Evolutionary conservation across 2,888 invertebrate species (phyloP), one percentile per base, ranked within the genome.

Genomic region (Tenthredo amoena): DNA sequence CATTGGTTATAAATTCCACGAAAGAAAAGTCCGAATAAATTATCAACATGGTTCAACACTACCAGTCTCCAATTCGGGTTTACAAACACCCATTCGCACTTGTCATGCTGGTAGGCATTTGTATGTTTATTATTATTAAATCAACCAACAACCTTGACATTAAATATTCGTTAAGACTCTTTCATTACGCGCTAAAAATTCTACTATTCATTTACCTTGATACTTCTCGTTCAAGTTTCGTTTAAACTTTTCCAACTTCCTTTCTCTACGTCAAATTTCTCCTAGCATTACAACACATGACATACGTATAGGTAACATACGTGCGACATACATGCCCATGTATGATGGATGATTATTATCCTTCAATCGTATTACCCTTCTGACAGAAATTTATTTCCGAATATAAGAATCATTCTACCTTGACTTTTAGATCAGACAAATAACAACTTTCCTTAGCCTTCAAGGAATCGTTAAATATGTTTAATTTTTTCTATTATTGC

Each of bases 31-130:
- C 21, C 1, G 7, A 43, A 74, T 43, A 21, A 43, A 62, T 50
- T n/a, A 15, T n/a, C 81, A 95, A 93, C 93, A 99, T 99, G 99
- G 99, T 99, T 92, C 99, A 99, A 94, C 98, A 98, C 94, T 99
- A 98, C 94, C 97, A 98, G 93, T 98, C 98, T 88, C 99, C 99
- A 90, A 97, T 99, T 84, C 96, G 99, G 95, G 98, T 99, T 89
- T 99, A 99, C 95, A 98, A 98, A 94, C 96, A 97, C 94, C 97
- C 98, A 83, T 99, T 99, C 94, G 98, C 99, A 94, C 95, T 99
- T 94, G 98, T 99, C 90, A 99, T 99, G 99, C 97, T 97, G 95
- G 98, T 98, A 94, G 96, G 97, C 96, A 94, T 43, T 84, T 71
- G 6, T 68, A 34, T 68, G 68, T 68, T 68, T 68, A 34, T 84